These are phyloP conservation scores for Dascillus cervinus DNA, from an alignment of 2,888 invertebrate genomes.

Conservation along the genomic window DNA sequence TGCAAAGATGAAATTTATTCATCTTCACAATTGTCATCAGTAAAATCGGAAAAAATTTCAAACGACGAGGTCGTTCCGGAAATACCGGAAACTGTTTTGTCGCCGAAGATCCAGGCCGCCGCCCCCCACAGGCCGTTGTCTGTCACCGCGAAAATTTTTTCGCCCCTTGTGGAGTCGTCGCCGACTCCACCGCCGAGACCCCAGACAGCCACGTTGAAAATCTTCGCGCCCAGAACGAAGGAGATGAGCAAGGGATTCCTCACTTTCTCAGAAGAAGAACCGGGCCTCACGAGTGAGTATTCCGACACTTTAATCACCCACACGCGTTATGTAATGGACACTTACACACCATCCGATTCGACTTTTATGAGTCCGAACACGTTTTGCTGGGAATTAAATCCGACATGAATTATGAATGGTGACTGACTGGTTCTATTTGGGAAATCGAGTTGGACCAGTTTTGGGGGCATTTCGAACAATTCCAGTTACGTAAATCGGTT, in stretches of 20 bases:
- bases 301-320: too few relatives aligned
- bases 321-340: too few relatives aligned
- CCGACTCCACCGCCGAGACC: conserved; percentile 39
- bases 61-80: conserved; percentile 11
- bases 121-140: conserved; percentile 24
- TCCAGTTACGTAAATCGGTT: too few relatives aligned
- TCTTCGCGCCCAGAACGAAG: conserved; percentile 76
- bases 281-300: conserved; percentile 77
- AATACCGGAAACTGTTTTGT: conserved; percentile 14
- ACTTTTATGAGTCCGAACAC: too few relatives aligned
- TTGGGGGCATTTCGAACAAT: too few relatives aligned
- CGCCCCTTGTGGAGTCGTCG: conserved; percentile 10
- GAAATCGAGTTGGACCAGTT: too few relatives aligned
- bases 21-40: conserved; percentile 46
- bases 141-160: conserved; percentile 38
- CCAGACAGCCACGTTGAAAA: conserved; percentile 63
- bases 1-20: conserved; percentile 71
- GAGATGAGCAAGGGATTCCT: conserved; percentile 93
- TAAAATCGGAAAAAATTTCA: conserved; percentile 12
- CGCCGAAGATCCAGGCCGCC: conserved; percentile 6
- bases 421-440: too few relatives aligned
- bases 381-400: too few relatives aligned
- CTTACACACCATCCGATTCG: too few relatives aligned
- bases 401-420: too few relatives aligned
- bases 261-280: conserved; percentile 77